These are phyloP conservation scores for Lacanobia oleracea DNA, from an alignment of 2,888 invertebrate species.

Conservation along the genomic window DNA sequence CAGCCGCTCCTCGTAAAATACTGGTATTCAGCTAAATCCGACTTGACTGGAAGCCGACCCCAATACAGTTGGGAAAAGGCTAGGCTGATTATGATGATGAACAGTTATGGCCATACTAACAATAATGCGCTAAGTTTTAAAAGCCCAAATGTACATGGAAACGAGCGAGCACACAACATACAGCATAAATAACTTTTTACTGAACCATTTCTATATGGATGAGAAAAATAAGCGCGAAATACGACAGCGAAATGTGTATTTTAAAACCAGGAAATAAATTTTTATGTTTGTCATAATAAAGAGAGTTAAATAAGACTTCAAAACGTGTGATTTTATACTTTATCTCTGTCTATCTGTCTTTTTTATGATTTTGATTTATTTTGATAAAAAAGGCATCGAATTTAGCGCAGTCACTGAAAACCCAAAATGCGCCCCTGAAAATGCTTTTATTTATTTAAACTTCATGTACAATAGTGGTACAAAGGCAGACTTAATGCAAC, in stretches of 20 bases:
- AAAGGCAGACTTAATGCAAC: too few species aligned
- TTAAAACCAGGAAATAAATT: slow-evolving; percentile 6
- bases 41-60: too few species aligned
- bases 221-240: slow-evolving; percentile 15
- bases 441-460: too few species aligned
- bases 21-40: too few species aligned
- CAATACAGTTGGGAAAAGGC: too few species aligned
- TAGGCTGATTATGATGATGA: too few species aligned
- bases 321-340: neutral
- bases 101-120: slow-evolving; percentile 32
- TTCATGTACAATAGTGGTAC: too few species aligned
- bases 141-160: slow-evolving; percentile 27
- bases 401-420: neutral
- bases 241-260: slow-evolving; percentile 12
- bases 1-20: too few species aligned
- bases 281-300: slow-evolving; percentile 9
- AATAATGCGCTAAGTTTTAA: slow-evolving; percentile 44
- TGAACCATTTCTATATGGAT: slow-evolving; percentile 20
- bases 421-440: neutral
- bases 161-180: slow-evolving; percentile 9
- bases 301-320: slow-evolving; percentile 16
- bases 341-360: neutral
- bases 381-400: too few species aligned
- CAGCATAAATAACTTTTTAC: slow-evolving; percentile 32
- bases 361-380: too few species aligned